Percentiles rank a stretch among this genome's conserved stretches.
These are phyloP conservation scores for Nilaparvata lugens DNA, from an alignment of 1,140 invertebrate genomes.

Conservation along the genomic window DNA sequence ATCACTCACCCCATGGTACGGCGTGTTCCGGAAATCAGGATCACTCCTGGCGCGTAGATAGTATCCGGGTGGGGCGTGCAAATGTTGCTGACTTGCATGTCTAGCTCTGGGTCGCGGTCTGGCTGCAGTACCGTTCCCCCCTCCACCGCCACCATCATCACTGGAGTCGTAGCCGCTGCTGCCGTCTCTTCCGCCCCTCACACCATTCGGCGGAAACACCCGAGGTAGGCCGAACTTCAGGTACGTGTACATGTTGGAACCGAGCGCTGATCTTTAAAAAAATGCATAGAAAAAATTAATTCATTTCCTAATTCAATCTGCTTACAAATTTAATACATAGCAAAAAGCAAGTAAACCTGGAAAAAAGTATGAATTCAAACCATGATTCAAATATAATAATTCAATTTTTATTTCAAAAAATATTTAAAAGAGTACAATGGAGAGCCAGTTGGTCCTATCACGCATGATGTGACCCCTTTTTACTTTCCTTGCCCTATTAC, in stretches of 20 bases:
- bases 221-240: constrained; percentile 85
- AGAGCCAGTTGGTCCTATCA: too few species aligned
- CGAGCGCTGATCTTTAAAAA: constrained; percentile 56
- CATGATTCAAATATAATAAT: not conserved
- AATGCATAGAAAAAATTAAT: not conserved
- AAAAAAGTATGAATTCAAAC: too few species aligned
- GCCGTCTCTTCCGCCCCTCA: constrained; percentile 48
- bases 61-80: constrained; percentile 35
- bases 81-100: constrained; percentile 2
- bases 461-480: too few species aligned
- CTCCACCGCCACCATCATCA: constrained; percentile 44
- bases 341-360: not conserved
- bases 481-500: too few species aligned
- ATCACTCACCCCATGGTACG: constrained; percentile 23
- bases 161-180: constrained; percentile 84
- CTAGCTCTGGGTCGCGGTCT: not conserved
- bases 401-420: not conserved
- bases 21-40: constrained; percentile 56
- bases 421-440: too few species aligned
- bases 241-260: constrained; percentile 86
- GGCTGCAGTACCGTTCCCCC: constrained; percentile 26
- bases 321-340: not conserved
- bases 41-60: constrained; percentile 52
- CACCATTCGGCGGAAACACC: constrained; percentile 71
- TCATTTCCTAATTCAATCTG: not conserved